These are phyloP conservation scores for Blastobasis lacticolella DNA, from an alignment of 2,888 invertebrate species.

Conservation along the genomic window DNA sequence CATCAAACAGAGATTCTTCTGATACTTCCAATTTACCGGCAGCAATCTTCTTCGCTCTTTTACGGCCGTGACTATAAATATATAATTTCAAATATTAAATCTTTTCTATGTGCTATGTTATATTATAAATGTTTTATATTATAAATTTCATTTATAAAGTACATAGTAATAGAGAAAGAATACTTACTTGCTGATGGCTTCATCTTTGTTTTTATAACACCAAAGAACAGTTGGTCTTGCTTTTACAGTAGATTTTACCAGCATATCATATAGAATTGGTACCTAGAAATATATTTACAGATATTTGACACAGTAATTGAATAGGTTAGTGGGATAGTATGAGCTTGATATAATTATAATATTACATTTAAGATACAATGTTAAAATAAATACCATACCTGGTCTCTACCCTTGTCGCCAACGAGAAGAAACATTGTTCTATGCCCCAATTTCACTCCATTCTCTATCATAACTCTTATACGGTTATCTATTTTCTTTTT, in stretches of 20 bases:
- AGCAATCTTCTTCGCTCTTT: conserved; percentile 93
- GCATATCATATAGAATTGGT: conserved; percentile 97
- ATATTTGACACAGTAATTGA: no score
- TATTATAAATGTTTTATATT: not conserved
- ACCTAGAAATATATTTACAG: conserved; percentile 74
- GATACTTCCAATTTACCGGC: conserved; percentile 91
- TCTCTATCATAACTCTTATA: conserved; percentile 95
- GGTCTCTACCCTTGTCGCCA: conserved; percentile 96
- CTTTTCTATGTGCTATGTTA: not conserved
- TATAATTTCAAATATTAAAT: not conserved
- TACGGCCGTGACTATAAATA: conserved; percentile 86
- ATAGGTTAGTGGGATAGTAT: not conserved
- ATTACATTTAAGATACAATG: not conserved
- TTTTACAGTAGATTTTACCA: conserved; percentile 94
- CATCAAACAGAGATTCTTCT: conserved; percentile 97
- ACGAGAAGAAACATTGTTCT: conserved; percentile 95
- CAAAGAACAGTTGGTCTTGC: conserved; percentile 95
- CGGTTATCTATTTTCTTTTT: conserved; percentile 98
- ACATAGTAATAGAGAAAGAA: not conserved
- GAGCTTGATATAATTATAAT: not conserved
- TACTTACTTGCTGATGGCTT: conserved; percentile 87
- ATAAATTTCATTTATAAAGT: not conserved
- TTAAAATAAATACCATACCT: conserved; percentile 71
- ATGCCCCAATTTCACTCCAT: conserved; percentile 93
- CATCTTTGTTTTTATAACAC: conserved; percentile 97